Conservation (phyloP, 2,888 invertebrate genomes). For the Acanthoscelides obtectus region DNA sequence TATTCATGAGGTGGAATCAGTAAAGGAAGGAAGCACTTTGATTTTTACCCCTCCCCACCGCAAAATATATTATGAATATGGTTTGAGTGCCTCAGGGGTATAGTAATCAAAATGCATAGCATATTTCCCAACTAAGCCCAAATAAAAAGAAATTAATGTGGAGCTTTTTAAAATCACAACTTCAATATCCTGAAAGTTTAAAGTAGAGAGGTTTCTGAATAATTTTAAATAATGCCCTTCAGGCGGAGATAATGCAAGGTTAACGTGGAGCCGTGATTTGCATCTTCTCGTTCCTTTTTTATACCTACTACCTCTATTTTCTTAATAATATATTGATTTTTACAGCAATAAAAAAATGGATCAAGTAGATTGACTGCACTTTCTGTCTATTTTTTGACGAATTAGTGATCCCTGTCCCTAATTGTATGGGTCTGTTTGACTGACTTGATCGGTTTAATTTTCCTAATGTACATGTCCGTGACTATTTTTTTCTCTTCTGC, state of each 20-base stretch:
- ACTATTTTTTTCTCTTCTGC: no score
- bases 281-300: neutral
- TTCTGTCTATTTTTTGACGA: no score
- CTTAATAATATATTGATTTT: neutral
- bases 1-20: slow-evolving; percentile 43
- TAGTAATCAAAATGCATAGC: slow-evolving; percentile 48
- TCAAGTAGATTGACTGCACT: no score
- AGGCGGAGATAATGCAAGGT: neutral
- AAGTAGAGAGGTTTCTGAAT: neutral
- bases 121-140: slow-evolving; percentile 38
- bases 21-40: slow-evolving; percentile 42
- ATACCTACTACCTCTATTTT: neutral
- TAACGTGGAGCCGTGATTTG: neutral
- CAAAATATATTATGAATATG: slow-evolving; percentile 42
- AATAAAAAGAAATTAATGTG: slow-evolving; percentile 40
- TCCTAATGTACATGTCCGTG: no score
- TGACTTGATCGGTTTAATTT: no score
- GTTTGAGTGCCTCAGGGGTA: slow-evolving; percentile 40
- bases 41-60: slow-evolving; percentile 40
- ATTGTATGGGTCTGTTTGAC: no score
- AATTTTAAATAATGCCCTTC: neutral
- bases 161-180: slow-evolving; percentile 19
- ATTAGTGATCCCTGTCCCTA: no score
- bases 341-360: no score
- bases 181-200: slow-evolving; percentile 9